These are phyloP conservation scores for Stenurella melanura DNA, from an alignment of 2,888 invertebrate species.

Conservation along the genomic window DNA sequence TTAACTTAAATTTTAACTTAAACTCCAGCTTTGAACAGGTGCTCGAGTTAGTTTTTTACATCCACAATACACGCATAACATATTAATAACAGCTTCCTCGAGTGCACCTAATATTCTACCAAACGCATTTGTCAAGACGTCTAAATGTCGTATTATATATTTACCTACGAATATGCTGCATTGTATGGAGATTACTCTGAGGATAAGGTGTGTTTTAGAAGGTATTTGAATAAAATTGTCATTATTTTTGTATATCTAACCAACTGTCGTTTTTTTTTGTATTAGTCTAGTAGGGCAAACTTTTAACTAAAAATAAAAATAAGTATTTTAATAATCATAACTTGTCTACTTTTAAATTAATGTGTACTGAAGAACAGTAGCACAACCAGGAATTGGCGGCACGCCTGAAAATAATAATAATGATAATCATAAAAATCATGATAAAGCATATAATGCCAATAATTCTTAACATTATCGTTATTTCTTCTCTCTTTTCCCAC, in stretches of 20 bases:
- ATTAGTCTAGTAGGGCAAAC: not conserved
- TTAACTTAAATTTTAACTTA: conserved; percentile 16
- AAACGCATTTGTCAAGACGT: conserved; percentile 16
- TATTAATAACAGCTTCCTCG: conserved; percentile 5
- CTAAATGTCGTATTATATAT: conserved; percentile 1
- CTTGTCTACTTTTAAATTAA: too few species aligned
- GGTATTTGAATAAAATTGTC: conserved; percentile 3
- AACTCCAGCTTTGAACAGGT: conserved; percentile 9
- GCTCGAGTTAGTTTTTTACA: conserved; percentile 18
- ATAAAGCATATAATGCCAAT: too few species aligned
- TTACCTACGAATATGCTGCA: not conserved
- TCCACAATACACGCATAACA: not conserved
- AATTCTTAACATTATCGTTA: too few species aligned
- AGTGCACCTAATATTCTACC: not conserved
- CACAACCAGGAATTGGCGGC: too few species aligned
- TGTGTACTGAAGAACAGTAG: too few species aligned
- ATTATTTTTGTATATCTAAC: not conserved
- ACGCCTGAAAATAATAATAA: too few species aligned
- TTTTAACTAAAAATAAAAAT: not conserved
- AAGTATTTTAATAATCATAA: too few species aligned
- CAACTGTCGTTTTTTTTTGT: not conserved
- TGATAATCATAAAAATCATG: too few species aligned
- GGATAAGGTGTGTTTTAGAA: conserved; percentile 12
- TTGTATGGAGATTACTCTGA: conserved; percentile 4
- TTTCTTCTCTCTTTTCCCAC: too few species aligned